Evolutionary conservation across 2,113 vertebrate genomes (phyloP).

Genomic region (Archilochus colubris): DNA sequence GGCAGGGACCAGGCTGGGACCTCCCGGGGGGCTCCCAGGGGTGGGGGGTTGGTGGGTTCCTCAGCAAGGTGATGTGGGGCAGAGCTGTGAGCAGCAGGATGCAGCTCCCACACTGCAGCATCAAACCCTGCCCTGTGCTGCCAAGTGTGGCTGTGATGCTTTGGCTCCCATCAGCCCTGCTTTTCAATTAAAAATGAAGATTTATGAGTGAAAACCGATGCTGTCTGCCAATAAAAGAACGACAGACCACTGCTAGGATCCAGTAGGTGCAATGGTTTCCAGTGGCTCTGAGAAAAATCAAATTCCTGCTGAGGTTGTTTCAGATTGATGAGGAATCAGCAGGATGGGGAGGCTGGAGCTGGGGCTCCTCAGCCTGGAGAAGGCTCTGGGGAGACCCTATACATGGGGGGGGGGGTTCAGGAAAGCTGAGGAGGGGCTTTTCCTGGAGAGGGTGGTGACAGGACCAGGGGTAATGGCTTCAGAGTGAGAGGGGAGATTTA

Average conservation of each 20-base stretch:
- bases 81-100: too few species aligned
- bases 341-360: not conserved
- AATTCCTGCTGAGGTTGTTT: not conserved
- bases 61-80: accelerated
- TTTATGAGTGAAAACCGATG: not conserved
- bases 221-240: not conserved
- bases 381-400: too few species aligned
- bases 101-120: not conserved
- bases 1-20: not conserved
- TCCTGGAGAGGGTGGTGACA: too few species aligned
- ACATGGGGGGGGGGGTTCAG: too few species aligned
- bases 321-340: not conserved
- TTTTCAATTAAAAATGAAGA: not conserved
- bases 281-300: not conserved
- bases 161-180: not conserved
- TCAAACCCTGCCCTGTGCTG: not conserved
- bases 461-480: too few species aligned
- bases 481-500: too few species aligned
- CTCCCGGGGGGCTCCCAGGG: accelerated
- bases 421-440: too few species aligned
- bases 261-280: not conserved
- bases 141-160: not conserved
- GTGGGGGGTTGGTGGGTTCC: accelerated
- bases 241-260: not conserved
- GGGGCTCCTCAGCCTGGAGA: too few species aligned